These are phyloP conservation scores for Astreopora myriophthalma DNA, from an alignment of 64 coral and sea anemone genomes.

Conservation along the genomic window DNA sequence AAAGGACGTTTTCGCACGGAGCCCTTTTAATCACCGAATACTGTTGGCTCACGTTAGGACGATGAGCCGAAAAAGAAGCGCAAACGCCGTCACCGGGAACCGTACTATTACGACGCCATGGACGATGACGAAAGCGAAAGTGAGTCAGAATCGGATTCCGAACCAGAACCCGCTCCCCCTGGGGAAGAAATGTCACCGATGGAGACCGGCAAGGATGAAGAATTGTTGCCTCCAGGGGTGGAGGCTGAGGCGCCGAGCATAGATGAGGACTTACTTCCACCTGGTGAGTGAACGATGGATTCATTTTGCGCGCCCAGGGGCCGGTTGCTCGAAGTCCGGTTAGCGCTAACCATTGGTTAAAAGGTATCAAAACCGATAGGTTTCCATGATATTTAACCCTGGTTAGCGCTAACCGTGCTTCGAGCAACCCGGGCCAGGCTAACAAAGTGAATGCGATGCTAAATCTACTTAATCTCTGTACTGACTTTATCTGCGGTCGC, in stretches of 20 bases:
- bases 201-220: slow-evolving; percentile 68
- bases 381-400: too few relatives aligned
- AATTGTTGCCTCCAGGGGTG: slow-evolving; percentile 69
- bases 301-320: too few relatives aligned
- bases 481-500: too few relatives aligned
- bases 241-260: slow-evolving; percentile 54
- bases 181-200: slow-evolving; percentile 81
- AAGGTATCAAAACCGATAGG: too few relatives aligned
- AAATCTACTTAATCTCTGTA: too few relatives aligned
- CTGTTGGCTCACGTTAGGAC: neutral
- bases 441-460: too few relatives aligned
- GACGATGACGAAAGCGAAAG: slow-evolving; percentile 91
- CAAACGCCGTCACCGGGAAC: slow-evolving; percentile 85
- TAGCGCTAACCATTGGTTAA: too few relatives aligned
- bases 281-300: neutral
- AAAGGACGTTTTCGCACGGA: too few relatives aligned
- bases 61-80: slow-evolving; percentile 81
- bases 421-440: too few relatives aligned
- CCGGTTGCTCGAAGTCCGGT: too few relatives aligned
- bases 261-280: slow-evolving; percentile 34
- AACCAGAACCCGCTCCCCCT: slow-evolving; percentile 90
- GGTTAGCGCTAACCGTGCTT: too few relatives aligned
- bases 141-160: slow-evolving; percentile 93
- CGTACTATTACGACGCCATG: slow-evolving; percentile 92
- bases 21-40: neutral